These are phyloP conservation scores for Rutilus rutilus DNA, from an alignment of 2,113 vertebrate genomes.

Conservation along the genomic window DNA sequence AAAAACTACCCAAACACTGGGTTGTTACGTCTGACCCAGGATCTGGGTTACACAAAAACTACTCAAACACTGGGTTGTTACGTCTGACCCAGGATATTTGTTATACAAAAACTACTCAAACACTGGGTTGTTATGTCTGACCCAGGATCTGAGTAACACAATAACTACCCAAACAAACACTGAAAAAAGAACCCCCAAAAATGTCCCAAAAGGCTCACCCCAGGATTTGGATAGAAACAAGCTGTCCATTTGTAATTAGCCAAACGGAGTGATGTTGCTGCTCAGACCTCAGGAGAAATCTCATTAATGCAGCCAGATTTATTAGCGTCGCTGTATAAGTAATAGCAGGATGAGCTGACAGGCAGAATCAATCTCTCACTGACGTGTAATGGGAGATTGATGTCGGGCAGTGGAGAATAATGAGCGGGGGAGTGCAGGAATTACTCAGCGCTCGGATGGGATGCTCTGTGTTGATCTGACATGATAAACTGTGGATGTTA, in stretches of 20 bases:
- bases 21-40: too few relatives aligned
- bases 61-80: too few relatives aligned
- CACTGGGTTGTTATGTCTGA: too few relatives aligned
- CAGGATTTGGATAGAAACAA: neutral
- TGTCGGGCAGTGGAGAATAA: slow-evolving; percentile 47
- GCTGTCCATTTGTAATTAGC: slow-evolving; percentile 38
- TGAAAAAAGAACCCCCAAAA: too few relatives aligned
- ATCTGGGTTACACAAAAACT: too few relatives aligned
- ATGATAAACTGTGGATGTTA: slow-evolving; percentile 46
- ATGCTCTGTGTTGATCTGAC: slow-evolving; percentile 42
- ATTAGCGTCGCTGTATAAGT: slow-evolving; percentile 26
- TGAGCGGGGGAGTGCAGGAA: slow-evolving; percentile 41
- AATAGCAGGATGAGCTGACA: slow-evolving; percentile 48
- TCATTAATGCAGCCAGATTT: slow-evolving; percentile 59
- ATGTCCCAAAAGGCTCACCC: too few relatives aligned
- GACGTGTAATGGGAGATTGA: slow-evolving; percentile 54
- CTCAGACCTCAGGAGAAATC: slow-evolving; percentile 17
- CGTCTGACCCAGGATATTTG: too few relatives aligned
- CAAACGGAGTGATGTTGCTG: neutral
- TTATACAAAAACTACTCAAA: too few relatives aligned
- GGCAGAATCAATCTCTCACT: slow-evolving; percentile 48
- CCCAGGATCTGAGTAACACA: too few relatives aligned
- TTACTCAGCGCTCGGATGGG: slow-evolving; percentile 44
- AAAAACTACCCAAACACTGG: too few relatives aligned
- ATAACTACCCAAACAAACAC: too few relatives aligned